phyloP scores from a whole-genome alignment of 2,888 invertebrate genomes.

The Hofmannophila pseudospretella region DNA sequence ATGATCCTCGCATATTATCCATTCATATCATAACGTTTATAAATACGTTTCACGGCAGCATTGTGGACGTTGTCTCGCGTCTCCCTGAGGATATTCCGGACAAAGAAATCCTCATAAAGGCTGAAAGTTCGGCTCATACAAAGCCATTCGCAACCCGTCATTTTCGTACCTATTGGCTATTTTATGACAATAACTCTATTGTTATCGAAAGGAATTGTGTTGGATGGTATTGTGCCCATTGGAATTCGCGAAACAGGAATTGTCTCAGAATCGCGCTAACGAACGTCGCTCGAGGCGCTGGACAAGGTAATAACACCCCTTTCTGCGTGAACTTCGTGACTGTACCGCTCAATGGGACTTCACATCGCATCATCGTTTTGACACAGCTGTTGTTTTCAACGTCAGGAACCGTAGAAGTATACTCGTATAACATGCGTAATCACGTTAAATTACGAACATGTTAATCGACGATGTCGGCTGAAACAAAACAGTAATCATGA shows the following conservation, averaged over 20 bases:
- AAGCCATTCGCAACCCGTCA: constrained; percentile 70
- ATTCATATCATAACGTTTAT: constrained; percentile 75
- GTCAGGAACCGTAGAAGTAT: neutral
- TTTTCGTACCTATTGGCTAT: constrained; percentile 76
- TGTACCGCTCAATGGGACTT: constrained; percentile 12
- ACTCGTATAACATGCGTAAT: no score
- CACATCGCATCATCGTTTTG: constrained; percentile 8
- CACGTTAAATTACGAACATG: no score
- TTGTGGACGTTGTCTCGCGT: constrained; percentile 60
- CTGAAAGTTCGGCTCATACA: constrained; percentile 59
- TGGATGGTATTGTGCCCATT: constrained; percentile 52
- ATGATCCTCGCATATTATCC: constrained; percentile 64
- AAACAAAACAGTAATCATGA: constrained; percentile 22
- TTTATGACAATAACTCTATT: constrained; percentile 72
- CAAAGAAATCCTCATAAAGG: constrained; percentile 67
- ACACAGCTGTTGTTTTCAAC: constrained; percentile 5
- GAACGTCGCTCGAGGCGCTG: constrained; percentile 45
- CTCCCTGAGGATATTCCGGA: constrained; percentile 68
- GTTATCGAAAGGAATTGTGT: constrained; percentile 54
- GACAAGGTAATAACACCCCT: constrained; percentile 22
- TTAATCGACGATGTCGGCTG: constrained; percentile 20
- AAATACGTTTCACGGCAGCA: constrained; percentile 67
- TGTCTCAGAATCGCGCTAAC: constrained; percentile 63
- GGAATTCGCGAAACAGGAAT: constrained; percentile 72
- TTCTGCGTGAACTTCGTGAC: constrained; percentile 7